These are phyloP conservation scores for Frankliniella fusca DNA, from an alignment of 2,888 invertebrate genomes.

Conservation along the genomic window DNA sequence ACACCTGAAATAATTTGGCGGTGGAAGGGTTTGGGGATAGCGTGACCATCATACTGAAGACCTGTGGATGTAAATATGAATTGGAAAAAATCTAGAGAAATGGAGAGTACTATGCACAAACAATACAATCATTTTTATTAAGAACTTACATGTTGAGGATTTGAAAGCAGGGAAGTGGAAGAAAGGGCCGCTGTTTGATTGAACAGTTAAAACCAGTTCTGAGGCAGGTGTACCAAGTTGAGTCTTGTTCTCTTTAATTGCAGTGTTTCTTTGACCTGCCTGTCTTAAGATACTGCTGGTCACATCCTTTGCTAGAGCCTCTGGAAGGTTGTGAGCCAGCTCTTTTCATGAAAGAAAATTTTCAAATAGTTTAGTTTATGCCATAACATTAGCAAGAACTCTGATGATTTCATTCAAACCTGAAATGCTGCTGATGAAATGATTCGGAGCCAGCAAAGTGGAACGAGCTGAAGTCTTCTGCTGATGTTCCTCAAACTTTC, in stretches of 20 bases:
- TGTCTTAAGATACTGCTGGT: background rate
- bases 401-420: background rate
- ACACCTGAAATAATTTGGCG: background rate
- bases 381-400: too few relatives aligned
- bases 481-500: background rate
- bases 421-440: background rate
- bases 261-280: background rate
- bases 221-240: background rate
- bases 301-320: constrained; percentile 13
- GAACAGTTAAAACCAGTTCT: background rate
- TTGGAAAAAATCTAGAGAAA: background rate
- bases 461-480: background rate
- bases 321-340: background rate
- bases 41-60: constrained; percentile 18
- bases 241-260: background rate
- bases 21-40: background rate
- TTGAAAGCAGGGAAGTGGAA: constrained; percentile 6
- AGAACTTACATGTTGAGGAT: background rate
- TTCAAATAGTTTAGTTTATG: too few relatives aligned
- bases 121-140: background rate
- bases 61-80: background rate
- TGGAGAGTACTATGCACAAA: background rate
- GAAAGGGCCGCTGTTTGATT: background rate
- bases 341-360: background rate
- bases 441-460: background rate